Base-by-base conservation (phyloP, 2,113 vertebrate genomes). In the Phasianus colchicus region DNA sequence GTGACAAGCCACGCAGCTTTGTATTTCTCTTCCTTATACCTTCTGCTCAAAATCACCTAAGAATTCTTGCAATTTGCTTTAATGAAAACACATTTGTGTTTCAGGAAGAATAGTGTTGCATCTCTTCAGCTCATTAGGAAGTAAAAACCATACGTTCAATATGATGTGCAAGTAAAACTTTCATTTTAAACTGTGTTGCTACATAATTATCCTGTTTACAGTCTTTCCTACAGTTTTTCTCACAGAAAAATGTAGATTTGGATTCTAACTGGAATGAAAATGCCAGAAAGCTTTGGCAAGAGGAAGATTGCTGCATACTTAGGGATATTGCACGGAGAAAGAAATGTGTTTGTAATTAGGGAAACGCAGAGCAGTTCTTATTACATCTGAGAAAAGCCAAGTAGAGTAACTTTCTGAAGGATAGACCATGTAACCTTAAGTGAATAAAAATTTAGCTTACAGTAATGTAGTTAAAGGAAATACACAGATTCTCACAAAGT, bases 271-370 rank as follows among this genome's bases (percentile, higher is more conserved):
- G 63, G 54, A 90, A 87, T 82, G 92, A 93, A 94, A 96, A 96
- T 95, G 97, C 97, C 98, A 98, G 97, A 97, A 98, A 97, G 58
- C 82, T 94, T 96, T 98, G 98, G 97, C 97, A 95, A 96, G 74
- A 84, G 7, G 67, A 74, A 79, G 78, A 88, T 93, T 94, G 67
- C 89, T 89, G 95, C 96, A 94, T 97, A 90, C 96, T 97, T 94
- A 93, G 90, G 92, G 95, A 95, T 96, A 97, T 94, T 96, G 72
- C 57, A 55, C n/a, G 74, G 94, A 88, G 95, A 95, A 95, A 96
- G 78, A 98, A 98, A 98, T 98, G 95, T 98, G 98, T 97, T 98
- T 98, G 94, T 84, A 97, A 97, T 98, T 98, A 98, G 81, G 83
- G 83, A 91, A 96, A 95, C 89, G 93, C 90, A 97, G 95, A 97